phyloP scores from a whole-genome alignment of 1,140 invertebrate species.

The Harlomillsia oculata region DNA sequence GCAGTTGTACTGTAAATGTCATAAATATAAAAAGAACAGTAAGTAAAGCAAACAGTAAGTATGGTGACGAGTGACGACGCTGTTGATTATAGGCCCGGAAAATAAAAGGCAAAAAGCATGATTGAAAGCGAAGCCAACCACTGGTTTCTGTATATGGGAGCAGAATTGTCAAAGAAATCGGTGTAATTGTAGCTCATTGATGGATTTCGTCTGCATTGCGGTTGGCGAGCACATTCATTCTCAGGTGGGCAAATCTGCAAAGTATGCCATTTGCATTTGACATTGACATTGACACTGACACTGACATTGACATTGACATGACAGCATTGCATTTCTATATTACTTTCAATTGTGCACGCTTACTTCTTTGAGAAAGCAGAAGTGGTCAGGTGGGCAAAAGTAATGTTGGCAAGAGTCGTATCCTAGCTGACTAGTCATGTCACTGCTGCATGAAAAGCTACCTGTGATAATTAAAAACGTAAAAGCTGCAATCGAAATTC shows the following conservation, averaged over 20 bases:
- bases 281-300: not conserved
- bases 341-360: no score
- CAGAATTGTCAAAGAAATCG: no score
- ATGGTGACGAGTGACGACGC: no score
- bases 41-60: no score
- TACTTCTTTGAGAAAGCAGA: slow-evolving; percentile 29
- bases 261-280: not conserved
- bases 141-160: no score
- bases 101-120: no score
- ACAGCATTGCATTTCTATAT: no score
- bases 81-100: no score
- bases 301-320: no score
- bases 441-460: slow-evolving; percentile 24
- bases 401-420: slow-evolving; percentile 14
- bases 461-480: not conserved
- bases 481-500: not conserved
- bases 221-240: slow-evolving; percentile 13
- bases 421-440: slow-evolving; percentile 15
- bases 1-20: no score
- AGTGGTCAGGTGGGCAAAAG: slow-evolving; percentile 20
- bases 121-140: no score
- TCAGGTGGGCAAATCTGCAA: slow-evolving; percentile 22
- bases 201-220: slow-evolving; percentile 4
- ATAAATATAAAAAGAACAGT: no score
- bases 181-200: not conserved